Evolutionary conservation across 2,797 vertebrate genomes (phyloP), one percentile per base, ranked within the genome.

Genomic region (Nannoperca australis): DNA sequence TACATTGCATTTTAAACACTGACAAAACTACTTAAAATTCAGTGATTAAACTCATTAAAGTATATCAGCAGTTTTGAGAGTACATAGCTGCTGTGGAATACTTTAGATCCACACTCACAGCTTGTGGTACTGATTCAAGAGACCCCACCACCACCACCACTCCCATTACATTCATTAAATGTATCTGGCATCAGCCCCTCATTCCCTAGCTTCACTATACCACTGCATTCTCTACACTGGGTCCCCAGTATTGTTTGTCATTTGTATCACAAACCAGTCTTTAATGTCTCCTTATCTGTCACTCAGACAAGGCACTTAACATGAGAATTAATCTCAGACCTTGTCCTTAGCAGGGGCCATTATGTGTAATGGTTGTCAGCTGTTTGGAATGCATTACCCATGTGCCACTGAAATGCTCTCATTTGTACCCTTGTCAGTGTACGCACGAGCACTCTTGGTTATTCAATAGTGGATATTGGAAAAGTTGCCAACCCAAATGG

Each of bases 1-100:
- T 95, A 93, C 95, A 93, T 93, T 96, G 96, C 96, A 96, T 96
- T 96, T 96, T 96, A 96, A 97, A 96, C 95, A 94, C 94, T 93
- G 78, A 95, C 93, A 94, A 95, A 90, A 95, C 95, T 91, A 94
- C 94, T 96, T 96, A 92, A 94, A 95, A 97, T 96, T 92, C 94
- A 95, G 92, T 91, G 94, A 97, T 97, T 96, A 96, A 94, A 95
- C 89, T 95, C 93, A 94, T 81, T 89, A n/a, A 92, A 95, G 95
- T 94, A 94, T 93, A 96, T 94, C 95, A 95, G 95, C 94, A 91
- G 89, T 93, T 96, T 93, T 75, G 64, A 72, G 76, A 77, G 76
- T 61, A 78, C 47, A 81, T 79, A 87, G 79, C 84, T 76, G 69
- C 67, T 65, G 78, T 84, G 66, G 82, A 70, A 89, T 74, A 77